These are phyloP conservation scores for Eupithecia tripunctaria DNA, from an alignment of 2,888 invertebrate genomes.

Conservation along the genomic window DNA sequence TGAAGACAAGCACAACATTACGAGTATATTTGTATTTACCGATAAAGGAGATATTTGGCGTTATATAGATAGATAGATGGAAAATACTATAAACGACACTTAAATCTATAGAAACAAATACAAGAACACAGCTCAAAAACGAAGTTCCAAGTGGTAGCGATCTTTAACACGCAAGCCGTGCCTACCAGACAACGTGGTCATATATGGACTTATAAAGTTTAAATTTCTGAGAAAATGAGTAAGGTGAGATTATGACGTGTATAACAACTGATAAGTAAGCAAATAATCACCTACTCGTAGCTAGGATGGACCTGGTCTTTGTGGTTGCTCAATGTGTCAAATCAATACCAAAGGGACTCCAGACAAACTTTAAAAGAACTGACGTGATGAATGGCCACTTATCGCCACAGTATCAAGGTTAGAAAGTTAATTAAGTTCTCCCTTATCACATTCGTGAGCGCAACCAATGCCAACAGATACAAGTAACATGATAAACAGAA, in stretches of 20 bases:
- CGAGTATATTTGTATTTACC: constrained; percentile 1
- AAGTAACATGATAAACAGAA: not conserved
- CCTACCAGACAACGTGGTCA: too few relatives aligned
- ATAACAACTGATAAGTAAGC: not conserved
- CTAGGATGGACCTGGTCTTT: not conserved
- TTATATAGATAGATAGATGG: not conserved
- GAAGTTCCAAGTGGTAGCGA: too few relatives aligned
- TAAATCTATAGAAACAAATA: too few relatives aligned
- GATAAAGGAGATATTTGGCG: not conserved
- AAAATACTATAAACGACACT: too few relatives aligned
- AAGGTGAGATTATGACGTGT: not conserved
- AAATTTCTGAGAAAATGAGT: not conserved
- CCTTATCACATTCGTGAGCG: constrained; percentile 50
- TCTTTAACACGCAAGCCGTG: too few relatives aligned
- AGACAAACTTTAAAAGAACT: not conserved
- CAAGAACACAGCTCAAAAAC: too few relatives aligned
- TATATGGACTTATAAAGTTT: not conserved
- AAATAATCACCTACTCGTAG: not conserved
- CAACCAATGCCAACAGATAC: constrained; percentile 2
- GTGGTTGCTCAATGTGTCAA: not conserved
- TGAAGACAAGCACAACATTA: constrained; percentile 5
- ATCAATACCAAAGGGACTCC: not conserved
- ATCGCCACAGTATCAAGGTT: constrained; percentile 59
- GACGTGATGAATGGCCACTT: constrained; percentile 22
- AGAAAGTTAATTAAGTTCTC: constrained; percentile 55